Base-by-base conservation (phyloP, 2,113 vertebrate species). In the Cathartes aura region DNA sequence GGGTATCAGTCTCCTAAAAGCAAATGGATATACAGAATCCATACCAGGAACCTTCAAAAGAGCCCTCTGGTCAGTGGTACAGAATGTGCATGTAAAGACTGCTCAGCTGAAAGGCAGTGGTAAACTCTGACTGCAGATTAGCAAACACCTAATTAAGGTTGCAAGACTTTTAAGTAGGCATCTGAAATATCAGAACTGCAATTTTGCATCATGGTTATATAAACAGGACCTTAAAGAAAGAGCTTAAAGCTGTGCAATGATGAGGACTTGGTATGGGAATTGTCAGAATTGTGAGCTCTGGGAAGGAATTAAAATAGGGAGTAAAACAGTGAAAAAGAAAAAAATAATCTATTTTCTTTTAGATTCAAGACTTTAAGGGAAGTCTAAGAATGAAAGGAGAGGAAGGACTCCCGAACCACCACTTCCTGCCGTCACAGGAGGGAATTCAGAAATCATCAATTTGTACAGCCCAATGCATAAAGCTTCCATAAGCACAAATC, bases 51-150 rank as follows among this genome's bases (percentile, higher is more conserved):
- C 59, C 62, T 76, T 55, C 50, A 8, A 3, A 47, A 52, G 55
- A 86, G 70, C 8, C 53, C 50, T 66, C 48, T 7, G 9, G n/a
- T 19, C 30, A 23, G 7, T 4, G 13, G 34, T 15, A 52, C 5
- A n/a, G 79, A 43, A 21, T 2, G 0, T 2, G 20, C 13, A 20
- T 8, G 12, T 9, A 20, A 56, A 48, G 4, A 56, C 40, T 32
- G 72, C 23, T 38, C n/a, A n/a, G 1, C 5, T 36, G 62, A 38
- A 82, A 52, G 74, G 52, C 52, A 53, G 20, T 5, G 42, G 42
- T 58, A 27, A 80, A 82, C 18, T 87, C 82, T 22, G 60, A 52
- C 53, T 90, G 36, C 42, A 66, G 52, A 75, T 50, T 10, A 93
- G 72, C 55, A 89, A 93, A 63, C n/a, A 45, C 6, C 9, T 59